Base-by-base conservation (phyloP, 2,888 invertebrate genomes). In the Drosophila atripex region DNA sequence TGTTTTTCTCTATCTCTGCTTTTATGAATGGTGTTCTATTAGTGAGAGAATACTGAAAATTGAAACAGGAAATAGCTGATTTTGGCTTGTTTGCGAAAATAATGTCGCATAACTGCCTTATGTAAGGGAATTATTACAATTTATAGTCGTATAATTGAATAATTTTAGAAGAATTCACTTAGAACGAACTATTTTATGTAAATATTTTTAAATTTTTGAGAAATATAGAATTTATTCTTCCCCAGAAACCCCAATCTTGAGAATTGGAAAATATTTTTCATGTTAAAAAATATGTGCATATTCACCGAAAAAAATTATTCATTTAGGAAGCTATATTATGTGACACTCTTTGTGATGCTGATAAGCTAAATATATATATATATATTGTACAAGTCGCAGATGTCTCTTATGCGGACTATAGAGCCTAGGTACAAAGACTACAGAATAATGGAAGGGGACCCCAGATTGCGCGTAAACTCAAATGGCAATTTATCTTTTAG, bases 41-140 rank as follows among this genome's bases (percentile, higher is more conserved):
- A 49, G n/a, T 21, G 28, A 30, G 45, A 53, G 38, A 52, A 21
- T 52, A 41, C 38, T 49, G 43, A 54, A 38, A 51, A 80, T 56
- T 63, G 49, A 18, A 52, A 57, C 83, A 77, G 78, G 78, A 79
- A 79, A 75, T 79, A 54, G 49, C 63, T 61, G 83, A 83, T 79
- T 83, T 75, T 71, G 55, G 47, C 49, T 61, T 43, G 79, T 79
- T 79, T 73, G 51, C 45, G 30, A 38, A 55, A 57, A 78, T 70
- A 64, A 60, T 30, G 50, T 60, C 38, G 47, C 55, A 58, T 49
- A 55, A 51, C 60, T 32, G 38, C 2, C n/a, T 35, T 35, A 35
- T 35, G 35, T 35, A 35, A 35, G 35, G 35, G 6, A 35, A 28
- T 28, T 28, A 28, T 28, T 28, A 28, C 28, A 9, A 28, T 28